These are phyloP conservation scores for Sebastes alutus DNA, from an alignment of 2,797 vertebrate genomes.

Conservation along the genomic window DNA sequence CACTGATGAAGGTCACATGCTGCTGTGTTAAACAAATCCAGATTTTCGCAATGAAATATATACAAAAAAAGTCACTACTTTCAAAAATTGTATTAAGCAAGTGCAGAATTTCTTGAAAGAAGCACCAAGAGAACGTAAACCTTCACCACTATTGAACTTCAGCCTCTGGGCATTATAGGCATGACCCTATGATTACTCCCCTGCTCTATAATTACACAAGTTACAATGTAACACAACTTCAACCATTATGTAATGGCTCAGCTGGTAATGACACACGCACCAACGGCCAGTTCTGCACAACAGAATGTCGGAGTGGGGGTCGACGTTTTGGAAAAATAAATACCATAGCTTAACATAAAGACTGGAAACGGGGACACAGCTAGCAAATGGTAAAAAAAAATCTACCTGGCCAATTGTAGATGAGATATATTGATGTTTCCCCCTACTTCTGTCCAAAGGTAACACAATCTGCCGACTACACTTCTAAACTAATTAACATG, in stretches of 20 bases:
- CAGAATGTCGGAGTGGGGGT: no score
- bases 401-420: no score
- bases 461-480: neutral
- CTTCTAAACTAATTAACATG: no score
- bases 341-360: no score
- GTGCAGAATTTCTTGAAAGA: neutral
- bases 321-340: no score
- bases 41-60: neutral
- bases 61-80: neutral
- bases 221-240: neutral
- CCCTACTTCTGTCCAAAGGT: neutral
- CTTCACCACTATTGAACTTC: neutral
- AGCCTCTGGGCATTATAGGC: neutral
- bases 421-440: no score
- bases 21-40: slow-evolving; percentile 4
- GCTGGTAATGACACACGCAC: neutral
- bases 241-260: neutral
- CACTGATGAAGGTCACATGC: slow-evolving; percentile 29
- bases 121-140: neutral
- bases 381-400: no score
- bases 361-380: no score
- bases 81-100: neutral
- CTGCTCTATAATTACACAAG: neutral
- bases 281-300: neutral
- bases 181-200: neutral